Base-by-base conservation (phyloP, 2,888 invertebrate genomes). In the Oscheius onirici region DNA sequence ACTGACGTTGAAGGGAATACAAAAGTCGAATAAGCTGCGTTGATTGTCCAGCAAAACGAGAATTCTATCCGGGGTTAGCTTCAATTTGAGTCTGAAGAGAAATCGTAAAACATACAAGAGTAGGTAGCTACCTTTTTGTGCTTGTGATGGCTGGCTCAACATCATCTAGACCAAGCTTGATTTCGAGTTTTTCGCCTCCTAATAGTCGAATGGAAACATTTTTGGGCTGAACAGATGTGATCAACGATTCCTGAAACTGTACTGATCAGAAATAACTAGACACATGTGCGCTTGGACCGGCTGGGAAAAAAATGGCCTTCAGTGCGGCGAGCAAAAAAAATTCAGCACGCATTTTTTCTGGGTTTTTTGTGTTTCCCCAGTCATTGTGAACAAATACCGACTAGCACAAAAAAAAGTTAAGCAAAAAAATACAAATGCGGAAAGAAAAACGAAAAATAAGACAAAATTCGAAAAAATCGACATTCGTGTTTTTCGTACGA, bases 1-100 rank as follows among this genome's bases (percentile, higher is more conserved):
- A 46, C 72, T 46, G n/a, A 79, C 60, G 13, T 58, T 51, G 26
- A 77, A 74, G 3, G 79, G 79, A 3, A 76, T 40, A 5, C 67
- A 69, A 51, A 77, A 73, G 40, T 79, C 77, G 52, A 57, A 77
- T 3, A 79, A 57, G 15, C 74, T 74, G n/a, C 71, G 55, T 1
- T 51, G 34, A n/a, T 77, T 76, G 51, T 77, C 77, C 11, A 73
- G 22, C 6, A 73, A 57, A 11, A 79, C 52, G 5, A 77, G 17
- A 20, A 73, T 52, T 34, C 79, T 72, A 20, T 73, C 74, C 8
- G 72, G 61, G 13, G 17, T 49, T 20, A 69, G 1, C 28, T 52
- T 52, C 24, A 61, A 22, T 13, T 51, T 28, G 17, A 69, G 49
- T 52, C 70, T 70, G 5, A 44, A 69, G 34, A 41, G 22, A 13